Conservation (phyloP, 2,888 invertebrate species). For the Latheticus oryzae region DNA sequence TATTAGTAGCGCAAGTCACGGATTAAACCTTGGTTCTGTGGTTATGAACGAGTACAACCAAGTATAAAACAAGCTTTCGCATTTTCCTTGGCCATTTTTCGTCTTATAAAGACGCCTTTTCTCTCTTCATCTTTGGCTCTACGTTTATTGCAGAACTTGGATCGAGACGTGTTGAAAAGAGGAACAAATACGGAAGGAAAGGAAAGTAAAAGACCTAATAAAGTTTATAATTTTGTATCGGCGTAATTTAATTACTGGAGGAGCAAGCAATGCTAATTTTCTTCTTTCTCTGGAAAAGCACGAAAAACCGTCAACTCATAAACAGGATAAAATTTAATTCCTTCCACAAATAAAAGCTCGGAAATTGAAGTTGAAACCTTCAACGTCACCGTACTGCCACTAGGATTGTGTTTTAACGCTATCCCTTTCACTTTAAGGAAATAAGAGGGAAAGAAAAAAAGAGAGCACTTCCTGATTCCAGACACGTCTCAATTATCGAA, state of each 20-base stretch:
- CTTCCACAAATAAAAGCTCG: slow-evolving; percentile 38
- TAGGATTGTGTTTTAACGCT: slow-evolving; percentile 33
- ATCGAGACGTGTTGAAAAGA: slow-evolving; percentile 32
- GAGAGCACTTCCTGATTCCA: slow-evolving; percentile 13
- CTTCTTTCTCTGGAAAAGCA: slow-evolving; percentile 40
- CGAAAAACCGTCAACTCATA: slow-evolving; percentile 39
- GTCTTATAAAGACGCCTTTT: slow-evolving; percentile 45
- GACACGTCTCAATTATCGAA: slow-evolving; percentile 26
- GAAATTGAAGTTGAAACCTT: slow-evolving; percentile 37
- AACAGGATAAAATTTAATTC: slow-evolving; percentile 43
- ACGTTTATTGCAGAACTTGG: slow-evolving; percentile 31
- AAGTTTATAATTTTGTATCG: slow-evolving; percentile 44
- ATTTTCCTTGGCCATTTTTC: slow-evolving; percentile 46
- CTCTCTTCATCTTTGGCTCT: too few relatives aligned
- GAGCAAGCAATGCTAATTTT: slow-evolving; percentile 40
- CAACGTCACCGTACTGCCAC: slow-evolving; percentile 28
- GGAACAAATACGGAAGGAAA: slow-evolving; percentile 34
- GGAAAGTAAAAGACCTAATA: slow-evolving; percentile 43
- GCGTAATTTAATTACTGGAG: slow-evolving; percentile 43
- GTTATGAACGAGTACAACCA: slow-evolving; percentile 41
- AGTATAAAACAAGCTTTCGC: slow-evolving; percentile 50
- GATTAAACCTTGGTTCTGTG: slow-evolving; percentile 40
- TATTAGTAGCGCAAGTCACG: slow-evolving; percentile 47
- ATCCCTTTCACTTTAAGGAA: slow-evolving; percentile 2
- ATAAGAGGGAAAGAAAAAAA: slow-evolving; percentile 18